These are phyloP conservation scores for Zaprionus tsacasi DNA, from an alignment of 1,140 invertebrate genomes.

Conservation along the genomic window DNA sequence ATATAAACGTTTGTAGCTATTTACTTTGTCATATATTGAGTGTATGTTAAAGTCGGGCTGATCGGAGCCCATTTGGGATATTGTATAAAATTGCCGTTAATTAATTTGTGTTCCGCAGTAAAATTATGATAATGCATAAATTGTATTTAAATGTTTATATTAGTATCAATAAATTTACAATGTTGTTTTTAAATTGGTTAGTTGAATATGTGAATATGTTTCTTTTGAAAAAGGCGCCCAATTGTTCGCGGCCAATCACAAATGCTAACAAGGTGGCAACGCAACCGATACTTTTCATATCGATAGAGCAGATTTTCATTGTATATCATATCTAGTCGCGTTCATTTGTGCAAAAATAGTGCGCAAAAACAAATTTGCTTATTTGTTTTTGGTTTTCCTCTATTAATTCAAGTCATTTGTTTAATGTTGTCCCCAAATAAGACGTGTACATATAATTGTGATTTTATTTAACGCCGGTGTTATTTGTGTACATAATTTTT, in stretches of 20 bases:
- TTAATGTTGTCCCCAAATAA: background rate
- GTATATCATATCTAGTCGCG: constrained; percentile 37
- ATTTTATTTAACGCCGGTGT: constrained; percentile 1
- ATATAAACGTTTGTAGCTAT: constrained; percentile 23
- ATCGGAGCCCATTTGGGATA: constrained; percentile 5
- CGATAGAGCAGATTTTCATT: constrained; percentile 4
- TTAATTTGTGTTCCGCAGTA: constrained; percentile 61
- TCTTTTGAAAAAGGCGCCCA: constrained; percentile 15
- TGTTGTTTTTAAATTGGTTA: background rate
- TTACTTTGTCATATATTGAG: constrained; percentile 22
- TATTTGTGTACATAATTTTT: constrained; percentile 8
- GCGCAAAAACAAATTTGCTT: constrained; percentile 41
- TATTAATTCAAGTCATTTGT: constrained; percentile 16
- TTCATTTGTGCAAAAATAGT: constrained; percentile 47
- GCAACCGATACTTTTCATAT: background rate
- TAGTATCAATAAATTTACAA: constrained; percentile 66
- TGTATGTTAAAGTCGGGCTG: constrained; percentile 22
- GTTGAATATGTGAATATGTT: background rate
- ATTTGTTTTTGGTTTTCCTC: constrained; percentile 25
- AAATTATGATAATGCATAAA: constrained; percentile 57
- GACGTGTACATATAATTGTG: background rate
- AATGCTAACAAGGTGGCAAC: constrained; percentile 15
- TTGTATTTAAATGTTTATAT: constrained; percentile 64
- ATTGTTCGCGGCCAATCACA: background rate
- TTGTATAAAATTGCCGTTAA: constrained; percentile 55